These are phyloP conservation scores for Chaitophorus viminalis DNA, from an alignment of 2,888 invertebrate genomes.

Conservation along the genomic window DNA sequence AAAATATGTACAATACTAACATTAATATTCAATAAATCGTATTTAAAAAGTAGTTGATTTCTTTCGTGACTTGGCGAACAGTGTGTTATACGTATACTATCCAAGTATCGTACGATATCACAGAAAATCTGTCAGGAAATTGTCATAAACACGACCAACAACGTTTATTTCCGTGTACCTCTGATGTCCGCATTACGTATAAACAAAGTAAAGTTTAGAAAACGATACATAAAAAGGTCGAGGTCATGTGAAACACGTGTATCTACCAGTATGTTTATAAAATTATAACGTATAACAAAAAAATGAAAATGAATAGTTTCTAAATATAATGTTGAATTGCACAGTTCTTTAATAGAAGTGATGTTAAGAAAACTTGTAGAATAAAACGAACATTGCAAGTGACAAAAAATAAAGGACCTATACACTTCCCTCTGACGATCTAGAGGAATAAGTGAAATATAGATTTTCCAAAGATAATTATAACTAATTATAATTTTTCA, in stretches of 20 bases:
- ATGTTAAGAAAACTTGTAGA: neutral
- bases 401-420: no score
- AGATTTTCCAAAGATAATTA: no score
- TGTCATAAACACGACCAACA: neutral
- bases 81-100: neutral
- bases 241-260: neutral
- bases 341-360: neutral
- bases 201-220: neutral
- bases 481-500: no score
- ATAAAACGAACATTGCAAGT: no score
- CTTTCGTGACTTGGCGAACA: neutral
- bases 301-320: neutral
- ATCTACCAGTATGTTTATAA: neutral
- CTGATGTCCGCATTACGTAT: neutral
- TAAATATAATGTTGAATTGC: neutral
- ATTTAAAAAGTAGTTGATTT: neutral
- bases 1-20: no score
- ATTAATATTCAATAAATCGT: no score
- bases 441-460: no score
- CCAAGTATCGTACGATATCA: neutral
- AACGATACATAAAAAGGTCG: neutral
- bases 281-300: neutral
- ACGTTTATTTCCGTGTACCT: neutral
- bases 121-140: slow-evolving; percentile 28
- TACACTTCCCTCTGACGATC: no score